These are phyloP conservation scores for Garra rufa DNA, from an alignment of 2,113 vertebrate genomes.

Conservation along the genomic window DNA sequence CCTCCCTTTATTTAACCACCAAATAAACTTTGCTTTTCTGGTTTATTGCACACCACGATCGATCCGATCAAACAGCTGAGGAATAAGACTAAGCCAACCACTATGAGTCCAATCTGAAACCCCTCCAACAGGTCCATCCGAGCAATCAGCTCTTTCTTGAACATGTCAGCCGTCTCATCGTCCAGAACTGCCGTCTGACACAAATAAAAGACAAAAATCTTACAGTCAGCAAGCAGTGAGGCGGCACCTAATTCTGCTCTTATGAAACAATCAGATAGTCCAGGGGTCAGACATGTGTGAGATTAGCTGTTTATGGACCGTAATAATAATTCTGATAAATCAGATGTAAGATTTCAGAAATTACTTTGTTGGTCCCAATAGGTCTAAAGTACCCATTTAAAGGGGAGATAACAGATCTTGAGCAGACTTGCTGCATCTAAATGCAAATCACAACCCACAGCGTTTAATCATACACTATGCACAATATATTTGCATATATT, in stretches of 20 bases:
- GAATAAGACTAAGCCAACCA: conserved; percentile 74
- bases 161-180: conserved; percentile 82
- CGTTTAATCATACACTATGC: neutral
- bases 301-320: conserved; percentile 6
- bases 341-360: conserved; percentile 1
- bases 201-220: conserved; percentile 9
- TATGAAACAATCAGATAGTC: neutral
- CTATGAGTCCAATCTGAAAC: conserved; percentile 75
- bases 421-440: neutral
- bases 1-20: neutral
- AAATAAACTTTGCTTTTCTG: no score
- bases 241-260: neutral
- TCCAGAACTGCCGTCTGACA: conserved; percentile 84
- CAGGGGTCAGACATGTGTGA: conserved; percentile 10
- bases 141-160: conserved; percentile 77
- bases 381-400: conserved; percentile 19
- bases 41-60: conserved; percentile 65
- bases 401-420: neutral
- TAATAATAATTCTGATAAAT: neutral
- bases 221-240: neutral
- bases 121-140: conserved; percentile 73
- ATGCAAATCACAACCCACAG: neutral
- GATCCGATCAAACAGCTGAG: conserved; percentile 74
- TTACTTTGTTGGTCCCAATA: neutral
- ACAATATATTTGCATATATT: neutral